Base-by-base conservation (phyloP, 1,140 invertebrate species). In the Drosophila neocordata region DNA sequence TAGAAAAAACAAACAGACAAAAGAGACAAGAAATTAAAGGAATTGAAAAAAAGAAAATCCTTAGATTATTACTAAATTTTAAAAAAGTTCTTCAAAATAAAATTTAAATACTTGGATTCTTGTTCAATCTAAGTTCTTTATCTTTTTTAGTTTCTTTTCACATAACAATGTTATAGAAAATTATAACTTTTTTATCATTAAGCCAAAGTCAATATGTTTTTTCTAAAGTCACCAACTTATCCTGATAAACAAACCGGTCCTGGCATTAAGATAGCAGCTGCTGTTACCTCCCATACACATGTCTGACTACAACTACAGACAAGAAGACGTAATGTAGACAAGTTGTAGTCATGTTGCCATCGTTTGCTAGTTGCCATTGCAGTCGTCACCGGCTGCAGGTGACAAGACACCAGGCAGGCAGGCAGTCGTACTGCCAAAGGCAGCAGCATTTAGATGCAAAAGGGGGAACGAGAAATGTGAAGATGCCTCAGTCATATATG, bases 321-420 rank as follows among this genome's bases (percentile, higher is more conserved):
- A 55, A 61, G 73, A 87, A 81, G 81, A 81, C 65, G 78, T 82
- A 85, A 85, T 85, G 82, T 85, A 82, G 82, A 85, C 82, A 85
- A 82, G 71, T 79, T 88, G 83, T 82, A 85, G 83, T 87, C 82
- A 78, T 88, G 83, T 85, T 73, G 75, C 66, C 74, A 76, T 76
- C 48, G 69, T 74, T 79, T 65, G 77, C 81, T 55, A 66, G 64
- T 57, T 69, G 70, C 67, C 69, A 69, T 60, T 55, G 74, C 65
- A 61, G 69, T 57, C 65, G 82, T 70, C 78, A 59, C 41, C 34
- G 65, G 76, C 79, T 80, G 83, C 83, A 87, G 83, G 79, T 87
- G 83, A 88, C 83, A 87, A 72, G 74, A 48, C 51, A 51, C 27
- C 71, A 74, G 52, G 20, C 52, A 55, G 22, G 20, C 71, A 74